Evolutionary conservation across 2,797 vertebrate genomes (phyloP).

Genomic region (Artibeus jamaicensis): DNA sequence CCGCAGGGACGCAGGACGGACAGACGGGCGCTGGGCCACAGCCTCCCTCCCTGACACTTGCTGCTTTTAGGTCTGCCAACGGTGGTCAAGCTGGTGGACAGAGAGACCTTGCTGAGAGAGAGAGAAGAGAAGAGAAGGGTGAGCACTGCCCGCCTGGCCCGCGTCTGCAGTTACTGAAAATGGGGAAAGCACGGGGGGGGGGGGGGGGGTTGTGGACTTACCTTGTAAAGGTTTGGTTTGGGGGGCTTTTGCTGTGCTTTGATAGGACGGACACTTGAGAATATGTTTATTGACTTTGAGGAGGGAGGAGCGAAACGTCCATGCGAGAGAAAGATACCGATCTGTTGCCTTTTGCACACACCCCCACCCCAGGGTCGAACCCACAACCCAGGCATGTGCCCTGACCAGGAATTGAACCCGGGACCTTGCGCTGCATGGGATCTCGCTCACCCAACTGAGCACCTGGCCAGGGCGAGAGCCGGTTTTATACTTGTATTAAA

Average conservation of each 20-base stretch:
- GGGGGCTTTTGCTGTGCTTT: no score
- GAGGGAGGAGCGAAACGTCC: no score
- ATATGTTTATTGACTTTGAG: not conserved
- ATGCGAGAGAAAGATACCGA: no score
- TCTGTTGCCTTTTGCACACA: not conserved
- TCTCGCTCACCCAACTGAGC: not conserved
- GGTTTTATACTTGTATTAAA: not conserved
- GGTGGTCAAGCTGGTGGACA: constrained; percentile 95
- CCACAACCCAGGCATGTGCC: not conserved
- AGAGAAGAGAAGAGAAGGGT: constrained; percentile 95
- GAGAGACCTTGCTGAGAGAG: constrained; percentile 91
- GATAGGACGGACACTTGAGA: not conserved
- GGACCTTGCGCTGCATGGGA: not conserved
- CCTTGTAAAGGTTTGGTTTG: no score
- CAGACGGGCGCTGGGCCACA: not conserved
- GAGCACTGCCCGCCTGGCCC: not conserved
- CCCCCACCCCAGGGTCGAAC: not conserved
- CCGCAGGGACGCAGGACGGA: not conserved
- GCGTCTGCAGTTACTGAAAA: rapidly evolving
- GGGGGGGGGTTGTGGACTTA: rapidly evolving
- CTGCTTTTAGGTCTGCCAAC: constrained; percentile 90
- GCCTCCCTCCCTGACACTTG: not conserved
- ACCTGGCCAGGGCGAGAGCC: no score
- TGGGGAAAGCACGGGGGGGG: no score
- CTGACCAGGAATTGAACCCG: not conserved